Conservation (phyloP, 1,140 invertebrate genomes). For the Aradophagus sp. region DNA sequence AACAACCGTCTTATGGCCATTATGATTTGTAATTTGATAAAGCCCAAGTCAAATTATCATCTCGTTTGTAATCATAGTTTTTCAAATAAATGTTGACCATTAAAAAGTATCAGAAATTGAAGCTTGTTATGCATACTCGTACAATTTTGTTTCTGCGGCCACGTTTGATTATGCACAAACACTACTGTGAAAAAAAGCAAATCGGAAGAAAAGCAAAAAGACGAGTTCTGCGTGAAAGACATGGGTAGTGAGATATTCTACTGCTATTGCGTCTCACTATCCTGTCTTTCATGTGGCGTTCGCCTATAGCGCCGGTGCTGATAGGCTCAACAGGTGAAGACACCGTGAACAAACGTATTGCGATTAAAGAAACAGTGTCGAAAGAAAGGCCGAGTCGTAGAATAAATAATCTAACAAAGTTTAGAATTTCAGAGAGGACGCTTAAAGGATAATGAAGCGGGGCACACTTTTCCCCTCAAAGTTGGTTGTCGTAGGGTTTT, state of each 20-base stretch:
- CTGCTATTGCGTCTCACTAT: constrained; percentile 86
- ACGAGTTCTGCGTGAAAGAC: constrained; percentile 84
- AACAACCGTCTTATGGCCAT: no score
- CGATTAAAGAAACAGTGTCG: neutral
- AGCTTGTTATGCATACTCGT: neutral
- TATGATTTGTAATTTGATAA: no score
- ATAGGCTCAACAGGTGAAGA: constrained; percentile 4
- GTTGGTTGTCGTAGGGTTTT: constrained; percentile 84
- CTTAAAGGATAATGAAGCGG: constrained; percentile 9
- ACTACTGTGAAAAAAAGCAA: neutral
- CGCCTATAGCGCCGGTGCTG: constrained; percentile 31
- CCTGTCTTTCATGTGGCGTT: constrained; percentile 90
- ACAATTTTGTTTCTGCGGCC: constrained; percentile 1
- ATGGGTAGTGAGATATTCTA: constrained; percentile 95
- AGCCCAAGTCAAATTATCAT: no score
- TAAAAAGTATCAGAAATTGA: no score
- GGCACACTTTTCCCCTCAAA: constrained; percentile 80
- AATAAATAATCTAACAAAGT: no score
- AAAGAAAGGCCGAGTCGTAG: no score
- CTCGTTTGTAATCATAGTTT: no score
- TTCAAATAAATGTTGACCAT: no score
- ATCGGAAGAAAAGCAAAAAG: constrained; percentile 12
- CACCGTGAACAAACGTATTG: neutral
- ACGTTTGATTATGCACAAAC: neutral
- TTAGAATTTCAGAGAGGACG: no score